phyloP scores from a whole-genome alignment of 2,888 invertebrate genomes.

The Lycocerus yunnanus region DNA sequence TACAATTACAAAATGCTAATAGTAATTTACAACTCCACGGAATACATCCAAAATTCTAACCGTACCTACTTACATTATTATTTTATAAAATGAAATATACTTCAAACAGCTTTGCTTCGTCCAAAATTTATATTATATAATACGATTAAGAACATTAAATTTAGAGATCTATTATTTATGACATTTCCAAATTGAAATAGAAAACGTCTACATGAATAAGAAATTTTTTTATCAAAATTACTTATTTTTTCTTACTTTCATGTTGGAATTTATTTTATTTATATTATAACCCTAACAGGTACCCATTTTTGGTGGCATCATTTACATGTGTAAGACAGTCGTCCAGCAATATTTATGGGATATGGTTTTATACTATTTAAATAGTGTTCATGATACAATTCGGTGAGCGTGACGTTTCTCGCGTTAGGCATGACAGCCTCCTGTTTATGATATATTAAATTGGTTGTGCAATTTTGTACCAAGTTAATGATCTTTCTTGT shows the following conservation, averaged over 20 bases:
- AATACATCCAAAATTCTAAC: background rate
- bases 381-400: conserved; percentile 26
- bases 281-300: background rate
- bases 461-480: conserved; percentile 9
- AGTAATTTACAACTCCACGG: background rate
- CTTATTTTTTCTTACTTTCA: no score
- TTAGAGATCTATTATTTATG: no score
- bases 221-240: no score
- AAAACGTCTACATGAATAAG: no score
- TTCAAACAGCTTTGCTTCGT: background rate
- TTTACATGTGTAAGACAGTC: conserved; percentile 23
- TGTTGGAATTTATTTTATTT: background rate
- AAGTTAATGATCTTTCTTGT: conserved; percentile 17
- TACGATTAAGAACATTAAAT: background rate
- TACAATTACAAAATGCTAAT: background rate
- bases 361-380: conserved; percentile 20
- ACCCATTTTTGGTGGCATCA: conserved; percentile 21
- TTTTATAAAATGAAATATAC: background rate
- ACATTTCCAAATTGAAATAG: no score
- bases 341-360: conserved; percentile 23
- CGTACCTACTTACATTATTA: background rate
- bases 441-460: conserved; percentile 21
- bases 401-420: conserved; percentile 23
- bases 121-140: background rate
- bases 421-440: conserved; percentile 13